Evolutionary conservation across 2,113 vertebrate genomes (phyloP).

Genomic region (Accipiter virgatus): DNA sequence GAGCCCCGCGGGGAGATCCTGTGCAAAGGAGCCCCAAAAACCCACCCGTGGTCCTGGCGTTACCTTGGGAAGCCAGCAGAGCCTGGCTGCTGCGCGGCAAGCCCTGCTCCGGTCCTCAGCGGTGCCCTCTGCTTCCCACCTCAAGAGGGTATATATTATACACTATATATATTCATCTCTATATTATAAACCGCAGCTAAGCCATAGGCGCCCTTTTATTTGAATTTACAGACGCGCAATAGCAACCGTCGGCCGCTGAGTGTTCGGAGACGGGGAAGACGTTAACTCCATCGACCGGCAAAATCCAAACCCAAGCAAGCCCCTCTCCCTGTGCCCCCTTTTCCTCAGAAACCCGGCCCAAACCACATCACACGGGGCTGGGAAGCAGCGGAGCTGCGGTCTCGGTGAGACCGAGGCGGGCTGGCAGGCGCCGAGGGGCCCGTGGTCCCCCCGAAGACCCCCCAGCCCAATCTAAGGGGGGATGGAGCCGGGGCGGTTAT

Average conservation of each 20-base stretch:
- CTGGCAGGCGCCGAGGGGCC: fast-evolving
- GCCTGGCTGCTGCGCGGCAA: neutral
- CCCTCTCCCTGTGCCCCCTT: neutral
- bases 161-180: neutral
- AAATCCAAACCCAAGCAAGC: neutral
- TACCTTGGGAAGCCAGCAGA: neutral
- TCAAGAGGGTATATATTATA: neutral
- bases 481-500: fast-evolving
- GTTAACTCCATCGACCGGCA: neutral
- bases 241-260: fast-evolving
- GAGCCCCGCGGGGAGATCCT: neutral
- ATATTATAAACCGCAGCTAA: neutral
- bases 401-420: neutral
- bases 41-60: fast-evolving
- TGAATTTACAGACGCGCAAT: neutral
- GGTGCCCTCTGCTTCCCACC: neutral
- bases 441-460: fast-evolving
- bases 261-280: neutral
- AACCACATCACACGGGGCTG: neutral
- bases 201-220: neutral
- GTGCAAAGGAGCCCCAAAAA: neutral
- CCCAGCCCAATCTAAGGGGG: neutral
- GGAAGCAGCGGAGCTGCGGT: neutral
- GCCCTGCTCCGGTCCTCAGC: neutral
- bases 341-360: neutral